Base-by-base conservation (phyloP, 2,888 invertebrate genomes). In the Spisula solida region DNA sequence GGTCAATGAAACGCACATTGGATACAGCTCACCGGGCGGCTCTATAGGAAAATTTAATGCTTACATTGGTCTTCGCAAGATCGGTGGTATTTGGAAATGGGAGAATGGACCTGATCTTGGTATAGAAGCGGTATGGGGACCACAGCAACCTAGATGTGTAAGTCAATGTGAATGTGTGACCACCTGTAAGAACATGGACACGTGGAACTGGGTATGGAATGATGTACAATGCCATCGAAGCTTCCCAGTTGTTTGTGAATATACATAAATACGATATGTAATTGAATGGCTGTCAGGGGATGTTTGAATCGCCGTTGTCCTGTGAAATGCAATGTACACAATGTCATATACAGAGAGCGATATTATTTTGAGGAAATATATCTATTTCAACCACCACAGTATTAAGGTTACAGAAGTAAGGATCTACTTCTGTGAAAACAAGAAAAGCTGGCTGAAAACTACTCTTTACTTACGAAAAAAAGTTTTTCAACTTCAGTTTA, bases 121-220 rank as follows among this genome's bases (percentile, higher is more conserved):
- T 16, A 4, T 34, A 0, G 18, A 16, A 12, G 18, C n/a, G 10
- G 31, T 16, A 6, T 75, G 75, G 75, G 75, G 75, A 12, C 16
- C 25, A 66, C 10, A 10, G n/a, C 60, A 66, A 25, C 60, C 56
- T 56, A 14, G 25, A n/a, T 25, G n/a, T n/a, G 6, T 5, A 25
- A 66, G 60, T 25, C 1, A 10, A 20, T 56, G 60, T 25, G 10
- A 31, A 5, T 75, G 75, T 16, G 31, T 25, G 2, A 6, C 75
- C 31, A 31, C 31, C 14, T 0, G 34, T 6, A 75, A 34, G 31
- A 16, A 4, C 1, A 1, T 1, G 2, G 8, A 41, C 14, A 14
- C 75, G 0, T 75, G 75, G 75, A 75, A 75, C 25, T 75, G 75
- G 75, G 34, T 16, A 18, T 75, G 75, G 34, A 75, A 31, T 34